Base-by-base conservation (phyloP, 2,113 vertebrate genomes). In the Tragelaphus buxtoni region DNA sequence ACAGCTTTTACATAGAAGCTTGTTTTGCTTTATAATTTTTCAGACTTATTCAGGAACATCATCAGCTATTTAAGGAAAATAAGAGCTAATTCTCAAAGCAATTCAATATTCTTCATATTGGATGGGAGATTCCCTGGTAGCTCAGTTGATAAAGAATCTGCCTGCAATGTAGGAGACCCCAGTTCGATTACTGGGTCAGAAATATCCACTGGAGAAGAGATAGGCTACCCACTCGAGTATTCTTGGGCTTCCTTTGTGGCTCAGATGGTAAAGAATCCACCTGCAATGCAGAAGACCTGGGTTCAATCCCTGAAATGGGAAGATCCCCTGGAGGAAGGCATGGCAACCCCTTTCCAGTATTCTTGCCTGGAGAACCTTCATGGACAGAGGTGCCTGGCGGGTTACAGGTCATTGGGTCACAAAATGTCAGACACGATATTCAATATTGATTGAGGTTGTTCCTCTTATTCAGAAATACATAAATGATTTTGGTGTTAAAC, bases 361-460 rank as follows among this genome's bases (percentile, higher is more conserved):
- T 72, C 18, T 72, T 39, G 65, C 9, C 65, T 72, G 18, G n/a
- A 72, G n/a, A 72, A 72, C 39, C 4, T 39, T 9, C 18, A 72
- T 72, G 65, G n/a, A 72, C 9, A 72, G 65, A 72, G 65, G 18
- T 39, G 65, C 65, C 18, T 39, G n/a, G n/a, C 0, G 18, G n/a
- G n/a, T 69, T 69, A 69, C 2, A 69, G 0, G 18, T 24, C 18
- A 72, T 6, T 39, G n/a, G 9, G 4, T 39, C 35, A 22, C n/a
- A 39, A 72, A 72, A 72, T 6, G 65, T 72, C 4, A 0, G n/a
- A 39, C 18, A 39, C 0, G 2, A 39, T 18, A 4, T 69, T 69
- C 18, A 42, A 12, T 65, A 45, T 24, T 28, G 3, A 8, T 53
- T 87, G 13, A 79, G 5, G 5, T 60, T 20, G 1, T 86, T 79